Evolutionary conservation across 1,140 invertebrate genomes (phyloP).

Genomic region (Psix sp.): DNA sequence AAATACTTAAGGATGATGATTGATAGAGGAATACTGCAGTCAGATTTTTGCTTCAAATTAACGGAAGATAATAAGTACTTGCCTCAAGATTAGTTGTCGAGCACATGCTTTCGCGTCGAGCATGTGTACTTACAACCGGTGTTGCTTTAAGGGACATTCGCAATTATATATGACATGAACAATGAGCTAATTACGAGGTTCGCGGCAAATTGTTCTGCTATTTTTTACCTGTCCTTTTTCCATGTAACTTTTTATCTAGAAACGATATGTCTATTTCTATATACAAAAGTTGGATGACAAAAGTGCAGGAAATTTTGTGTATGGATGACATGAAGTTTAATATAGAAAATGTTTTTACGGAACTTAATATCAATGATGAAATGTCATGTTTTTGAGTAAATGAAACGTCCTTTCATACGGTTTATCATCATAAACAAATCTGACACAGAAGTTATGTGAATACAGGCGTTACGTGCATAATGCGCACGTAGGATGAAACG

Average conservation of each 20-base stretch:
- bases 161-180: slow-evolving; percentile 55
- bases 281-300: no score
- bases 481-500: slow-evolving; percentile 56
- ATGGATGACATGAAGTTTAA: not conserved
- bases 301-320: not conserved
- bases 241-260: not conserved
- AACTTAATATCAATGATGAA: slow-evolving; percentile 37
- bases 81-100: slow-evolving; percentile 56
- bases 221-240: slow-evolving; percentile 7
- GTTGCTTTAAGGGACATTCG: slow-evolving; percentile 53
- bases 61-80: slow-evolving; percentile 60
- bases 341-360: no score
- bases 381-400: slow-evolving; percentile 27
- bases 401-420: slow-evolving; percentile 41
- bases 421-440: slow-evolving; percentile 51
- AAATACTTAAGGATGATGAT: slow-evolving; percentile 32
- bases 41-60: slow-evolving; percentile 47
- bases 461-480: slow-evolving; percentile 55
- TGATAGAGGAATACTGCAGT: slow-evolving; percentile 36
- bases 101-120: slow-evolving; percentile 50
- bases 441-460: slow-evolving; percentile 48
- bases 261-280: not conserved
- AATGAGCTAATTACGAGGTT: slow-evolving; percentile 52
- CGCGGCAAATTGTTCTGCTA: slow-evolving; percentile 6
- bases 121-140: slow-evolving; percentile 22